Evolutionary conservation across 1,140 invertebrate species (phyloP), one percentile per base, ranked within the genome.

Genomic region (Augochlora pura): DNA sequence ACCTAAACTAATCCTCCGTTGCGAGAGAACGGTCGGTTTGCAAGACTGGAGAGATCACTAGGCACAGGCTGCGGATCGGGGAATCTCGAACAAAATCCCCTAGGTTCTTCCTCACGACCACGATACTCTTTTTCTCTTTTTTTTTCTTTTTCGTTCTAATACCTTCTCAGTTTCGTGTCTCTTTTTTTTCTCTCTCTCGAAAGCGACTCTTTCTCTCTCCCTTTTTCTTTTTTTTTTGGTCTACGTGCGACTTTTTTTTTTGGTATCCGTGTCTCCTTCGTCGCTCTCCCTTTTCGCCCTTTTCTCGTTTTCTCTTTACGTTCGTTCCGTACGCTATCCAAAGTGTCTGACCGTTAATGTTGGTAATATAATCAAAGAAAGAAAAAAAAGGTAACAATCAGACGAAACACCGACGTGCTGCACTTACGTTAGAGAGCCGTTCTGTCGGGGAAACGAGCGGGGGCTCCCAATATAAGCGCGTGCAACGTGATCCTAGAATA

Each of bases 391-490:
- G 77, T 38, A 63, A 70, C 69, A 70, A 91, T 88, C 39, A 38
- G 76, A 80, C 64, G 70, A 62, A 46, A 63, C 67, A 72, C 70
- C 91, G 91, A 93, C 91, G 91, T 94, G 93, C 88, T 93, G 91
- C 94, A 96, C 96, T 96, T 96, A 96, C 96, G 96, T 97, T 97
- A 96, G 96, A 96, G 96, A 97, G 96, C 96, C 96, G 96, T 97
- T 97, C 96, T 97, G 96, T 96, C 95, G 95, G 94, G 94, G 94
- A 93, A 93, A 94, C 94, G 93, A 94, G 93, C 94, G 91, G 93
- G 91, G 93, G 90, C 93, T 93, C 94, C 94, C 94, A 95, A 96
- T 97, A 96, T 97, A 97, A 97, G 97, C 96, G 95, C 94, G 93
- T 95, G 96, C 96, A 96, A 97, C 95, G 96, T 96, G 96, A 97